Evolutionary conservation across 1,140 invertebrate species (phyloP).

Genomic region (Brachionus plicatilis): DNA sequence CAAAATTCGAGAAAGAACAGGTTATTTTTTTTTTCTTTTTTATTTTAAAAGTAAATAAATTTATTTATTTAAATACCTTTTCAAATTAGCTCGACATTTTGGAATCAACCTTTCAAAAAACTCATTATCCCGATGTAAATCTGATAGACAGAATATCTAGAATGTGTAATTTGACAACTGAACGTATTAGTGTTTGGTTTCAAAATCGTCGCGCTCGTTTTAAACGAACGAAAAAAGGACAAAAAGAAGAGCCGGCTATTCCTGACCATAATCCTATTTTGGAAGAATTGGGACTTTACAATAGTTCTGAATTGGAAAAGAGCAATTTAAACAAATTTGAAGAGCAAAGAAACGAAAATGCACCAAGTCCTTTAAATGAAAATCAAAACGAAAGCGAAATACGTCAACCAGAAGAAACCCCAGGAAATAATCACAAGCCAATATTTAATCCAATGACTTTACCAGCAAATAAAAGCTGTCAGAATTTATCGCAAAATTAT

Average conservation of each 20-base stretch:
- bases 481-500: neutral
- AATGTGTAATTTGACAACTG: slow-evolving; percentile 25
- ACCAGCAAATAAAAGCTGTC: neutral
- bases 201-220: slow-evolving; percentile 39
- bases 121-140: slow-evolving; percentile 40
- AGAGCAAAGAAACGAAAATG: neutral
- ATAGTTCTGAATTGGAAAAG: neutral
- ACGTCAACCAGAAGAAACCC: neutral
- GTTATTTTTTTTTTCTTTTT: neutral
- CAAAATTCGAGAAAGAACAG: slow-evolving; percentile 35
- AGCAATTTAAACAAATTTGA: neutral
- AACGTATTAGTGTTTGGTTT: slow-evolving; percentile 36
- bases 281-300: neutral
- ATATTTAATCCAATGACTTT: neutral
- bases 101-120: slow-evolving; percentile 11
- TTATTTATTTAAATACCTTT: neutral
- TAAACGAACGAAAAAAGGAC: slow-evolving; percentile 36
- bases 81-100: slow-evolving; percentile 9
- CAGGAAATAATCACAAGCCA: neutral
- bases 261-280: neutral
- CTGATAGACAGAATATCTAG: neutral
- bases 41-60: neutral
- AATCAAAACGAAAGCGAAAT: neutral
- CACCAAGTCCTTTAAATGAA: neutral
- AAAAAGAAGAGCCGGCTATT: neutral